These are phyloP conservation scores for Xiphophorus birchmanni DNA, from an alignment of 2,797 vertebrate genomes.

Conservation along the genomic window DNA sequence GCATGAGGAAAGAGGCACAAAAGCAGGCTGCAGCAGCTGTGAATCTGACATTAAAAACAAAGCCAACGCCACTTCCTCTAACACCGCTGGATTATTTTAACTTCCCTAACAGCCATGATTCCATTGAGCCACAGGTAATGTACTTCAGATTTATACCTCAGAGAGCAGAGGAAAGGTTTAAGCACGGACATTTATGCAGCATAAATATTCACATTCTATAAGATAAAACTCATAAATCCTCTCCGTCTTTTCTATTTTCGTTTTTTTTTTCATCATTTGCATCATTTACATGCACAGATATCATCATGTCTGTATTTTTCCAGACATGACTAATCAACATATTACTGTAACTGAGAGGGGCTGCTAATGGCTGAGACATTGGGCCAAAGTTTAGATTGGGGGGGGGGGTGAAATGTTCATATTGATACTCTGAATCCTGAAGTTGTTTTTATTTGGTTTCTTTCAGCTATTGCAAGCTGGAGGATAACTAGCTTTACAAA, in stretches of 20 bases:
- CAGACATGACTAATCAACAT: conserved; percentile 67
- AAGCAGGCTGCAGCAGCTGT: conserved; percentile 54
- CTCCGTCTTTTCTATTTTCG: conserved; percentile 2
- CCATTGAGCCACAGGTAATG: conserved; percentile 38
- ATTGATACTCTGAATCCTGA: not conserved
- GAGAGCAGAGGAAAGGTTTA: conserved; percentile 30
- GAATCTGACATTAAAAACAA: conserved; percentile 66
- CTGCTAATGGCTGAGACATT: conserved; percentile 67
- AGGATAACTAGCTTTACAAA: not conserved
- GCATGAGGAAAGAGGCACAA: conserved; percentile 64
- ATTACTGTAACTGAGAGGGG: conserved; percentile 72
- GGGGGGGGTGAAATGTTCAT: not conserved
- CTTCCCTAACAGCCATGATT: conserved; percentile 39
- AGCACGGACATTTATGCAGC: conserved; percentile 18
- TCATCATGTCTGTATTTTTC: conserved; percentile 62
- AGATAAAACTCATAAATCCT: conserved; percentile 15
- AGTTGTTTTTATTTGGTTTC: not conserved
- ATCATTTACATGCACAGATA: conserved; percentile 54
- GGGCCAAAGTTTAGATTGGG: conserved; percentile 51
- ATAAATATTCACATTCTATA: conserved; percentile 26
- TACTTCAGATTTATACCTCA: conserved; percentile 38
- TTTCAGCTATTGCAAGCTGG: not conserved
- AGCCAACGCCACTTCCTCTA: conserved; percentile 33
- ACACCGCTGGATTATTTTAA: conserved; percentile 50
- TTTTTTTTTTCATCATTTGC: conserved; percentile 24